Evolutionary conservation across 1,140 invertebrate genomes (phyloP), one percentile per base, ranked within the genome.

Genomic region (Protaetia brevitarsis): DNA sequence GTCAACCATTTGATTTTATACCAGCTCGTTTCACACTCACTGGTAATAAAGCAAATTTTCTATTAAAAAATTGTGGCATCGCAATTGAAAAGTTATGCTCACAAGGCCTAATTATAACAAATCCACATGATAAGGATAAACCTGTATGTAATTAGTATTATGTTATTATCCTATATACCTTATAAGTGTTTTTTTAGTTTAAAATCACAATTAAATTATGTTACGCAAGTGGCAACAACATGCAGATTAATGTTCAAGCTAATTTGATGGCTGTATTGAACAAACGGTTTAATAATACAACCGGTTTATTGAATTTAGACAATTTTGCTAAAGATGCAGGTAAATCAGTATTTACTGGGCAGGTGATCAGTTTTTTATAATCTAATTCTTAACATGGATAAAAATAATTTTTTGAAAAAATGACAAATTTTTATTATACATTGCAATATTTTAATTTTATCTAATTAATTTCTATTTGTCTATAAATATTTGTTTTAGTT

Each of bases 11-110:
- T 2, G 82, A 84, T 62, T 71, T 85, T 2, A n/a, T 84, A 31
- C 83, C 83, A 7, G 79, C 84, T 0, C 75, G 70, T n/a, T 84
- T 80, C 26, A 66, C 72, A 7, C 16, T 3, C 10, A 69, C 71
- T 3, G 78, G 77, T 1, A 70, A 75, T 2, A 76, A 79, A 45
- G 74, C 78, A 0, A 79, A 71, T 34, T 84, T 85, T 65, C 65
- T 84, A 26, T 79, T 79, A 2, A 75, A 81, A 60, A 83, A 83
- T 67, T 85, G 83, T 67, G n/a, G 80, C 78, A 2, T 65, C 75
- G 82, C 82, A 0, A 69, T 85, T 3, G 77, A 81, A 29, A 79
- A 80, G 70, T 68, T 85, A 0, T 83, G 82, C 60, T 75, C 74
- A 13, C 71, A 76, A 10, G 82, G 80, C 66, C 73, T 85, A 21